Evolutionary conservation across 2,888 invertebrate species (phyloP), one percentile per base, ranked within the genome.

Genomic region (Rhamphomyia laevipes): DNA sequence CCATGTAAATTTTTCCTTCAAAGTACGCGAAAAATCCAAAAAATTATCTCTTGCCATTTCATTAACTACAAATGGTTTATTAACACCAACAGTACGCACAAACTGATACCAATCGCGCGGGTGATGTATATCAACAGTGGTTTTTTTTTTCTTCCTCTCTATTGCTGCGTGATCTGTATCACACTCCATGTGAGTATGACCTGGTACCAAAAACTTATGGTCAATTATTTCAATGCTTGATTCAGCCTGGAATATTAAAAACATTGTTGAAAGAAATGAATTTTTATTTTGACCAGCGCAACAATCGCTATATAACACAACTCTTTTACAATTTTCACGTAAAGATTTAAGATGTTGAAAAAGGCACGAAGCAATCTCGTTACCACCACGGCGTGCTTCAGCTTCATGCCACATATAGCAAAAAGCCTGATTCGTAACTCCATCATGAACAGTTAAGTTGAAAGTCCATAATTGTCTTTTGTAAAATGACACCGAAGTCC

Each of bases 381-480:
- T 38, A 12, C 13, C 35, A 38, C 37, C 37, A 4, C 37, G 3
- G 4, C 37, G 37, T 38, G 16, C 16, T n/a, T n/a, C 15, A 15
- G 15, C 37, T 15, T 38, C 37, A 38, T 38, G 37, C 37, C 37
- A 38, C 37, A 38, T 38, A n/a, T 16, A 38, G 15, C 37, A 38
- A 30, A 18, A 21, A 3, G 21, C 11, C 13, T 11, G 17, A 6
- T 21, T 21, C 4, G 5, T 18, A 18, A 11, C 40, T 27, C 47
- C 46, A 23, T 55, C 51, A 48, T 54, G 53, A 42, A 53, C 46
- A 15, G 48, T 52, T 30, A 51, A 16, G 23, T 51, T 56, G n/a
- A 40, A 53, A 7, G 53, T 55, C 49, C 53, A 54, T 42, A 55
- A 45, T 30, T 45, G 53, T 12, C 53, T 42, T 51, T 57, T 54